Percentiles rank a stretch among this genome's conserved stretches.
Conservation (phyloP, 1,140 invertebrate species). For the Pygmarrhopalites habei region DNA sequence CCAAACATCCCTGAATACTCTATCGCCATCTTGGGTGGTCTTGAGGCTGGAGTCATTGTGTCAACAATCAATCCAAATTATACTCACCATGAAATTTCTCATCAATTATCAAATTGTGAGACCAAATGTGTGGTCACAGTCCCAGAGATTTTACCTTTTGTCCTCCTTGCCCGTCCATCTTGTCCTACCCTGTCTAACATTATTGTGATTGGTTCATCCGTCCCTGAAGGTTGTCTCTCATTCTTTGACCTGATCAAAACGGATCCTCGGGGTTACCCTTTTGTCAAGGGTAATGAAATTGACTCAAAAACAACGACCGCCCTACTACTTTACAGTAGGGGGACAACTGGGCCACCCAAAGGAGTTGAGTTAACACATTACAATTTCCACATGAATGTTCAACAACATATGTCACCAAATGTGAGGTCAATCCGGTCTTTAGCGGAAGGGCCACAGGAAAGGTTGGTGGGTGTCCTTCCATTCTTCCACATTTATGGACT, state of each 20-base stretch:
- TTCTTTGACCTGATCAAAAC: conserved; percentile 32
- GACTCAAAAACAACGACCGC: conserved; percentile 41
- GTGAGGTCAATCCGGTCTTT: not conserved
- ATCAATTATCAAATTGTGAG: conserved; percentile 58
- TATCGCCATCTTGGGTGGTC: conserved; percentile 44
- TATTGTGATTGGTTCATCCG: conserved; percentile 19
- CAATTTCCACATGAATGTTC: conserved; percentile 19
- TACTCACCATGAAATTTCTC: conserved; percentile 53
- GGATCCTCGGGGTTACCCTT: conserved; percentile 12
- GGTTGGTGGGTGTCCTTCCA: conserved; percentile 26
- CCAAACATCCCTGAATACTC: conserved; percentile 48
- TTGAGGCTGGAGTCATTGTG: conserved; percentile 41
- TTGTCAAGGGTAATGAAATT: conserved; percentile 16
- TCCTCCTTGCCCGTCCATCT: conserved; percentile 41
- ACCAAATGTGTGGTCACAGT: conserved; percentile 63
- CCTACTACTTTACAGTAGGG: conserved; percentile 22
- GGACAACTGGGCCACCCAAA: no score
- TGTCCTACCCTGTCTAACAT: conserved; percentile 14
- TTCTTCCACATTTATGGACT: conserved; percentile 31
- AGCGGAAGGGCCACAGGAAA: conserved; percentile 14
- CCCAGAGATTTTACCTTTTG: conserved; percentile 53
- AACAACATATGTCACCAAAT: conserved; percentile 11
- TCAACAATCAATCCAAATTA: conserved; percentile 18
- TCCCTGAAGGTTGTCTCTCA: conserved; percentile 24
- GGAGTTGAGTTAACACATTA: conserved; percentile 67